Base-by-base conservation (phyloP, 2,113 vertebrate species). In the Datnioides undecimradiatus region DNA sequence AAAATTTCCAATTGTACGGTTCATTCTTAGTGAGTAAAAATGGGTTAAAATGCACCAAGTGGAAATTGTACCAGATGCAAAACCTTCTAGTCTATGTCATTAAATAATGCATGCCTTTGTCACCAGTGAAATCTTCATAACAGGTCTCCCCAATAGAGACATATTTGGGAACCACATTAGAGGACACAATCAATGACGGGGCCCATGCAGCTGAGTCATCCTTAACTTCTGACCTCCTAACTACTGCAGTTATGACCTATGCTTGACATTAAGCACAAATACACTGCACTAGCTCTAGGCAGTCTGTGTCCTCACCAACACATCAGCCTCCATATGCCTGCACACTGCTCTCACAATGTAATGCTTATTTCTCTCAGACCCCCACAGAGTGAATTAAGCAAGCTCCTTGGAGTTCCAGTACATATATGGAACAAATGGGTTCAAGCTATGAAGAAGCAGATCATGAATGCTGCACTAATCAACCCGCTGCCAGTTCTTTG, bases 251-350 rank as follows among this genome's bases (percentile, higher is more conserved):
- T 38, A 72, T 43, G 73, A 87, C 57, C 68, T 80, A 63, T 43
- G 12, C 31, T 79, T 79, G 82, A 69, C 41, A 73, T 33, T 7
- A 76, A 72, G 41, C 64, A 78, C 12, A 72, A 65, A 63, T 13
- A 46, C 16, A 40, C 46, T 49, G 40, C n/a, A 36, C 21, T 17
- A 43, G 21, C 57, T 33, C 8, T 16, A 6, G 48, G 34, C 52
- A 65, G 34, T 63, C 34, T 10, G 25, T 62, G 52, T 60, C 63
- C 45, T 74, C 33, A 49, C 9, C 29, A 48, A 63, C 36, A 60
- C 4, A 1, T 57, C 59, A 76, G 49, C 43, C 40, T 63, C 29
- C 25, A 76, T 46, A 55, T 73, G 69, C 36, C 38, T 36, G 40
- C 57, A 41, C 45, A 87, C 55, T 43, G 41, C 25, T 66, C 54